Evolutionary conservation across 2,888 invertebrate species (phyloP), one percentile per base, ranked within the genome.

Genomic region (Lycaena phlaeas): DNA sequence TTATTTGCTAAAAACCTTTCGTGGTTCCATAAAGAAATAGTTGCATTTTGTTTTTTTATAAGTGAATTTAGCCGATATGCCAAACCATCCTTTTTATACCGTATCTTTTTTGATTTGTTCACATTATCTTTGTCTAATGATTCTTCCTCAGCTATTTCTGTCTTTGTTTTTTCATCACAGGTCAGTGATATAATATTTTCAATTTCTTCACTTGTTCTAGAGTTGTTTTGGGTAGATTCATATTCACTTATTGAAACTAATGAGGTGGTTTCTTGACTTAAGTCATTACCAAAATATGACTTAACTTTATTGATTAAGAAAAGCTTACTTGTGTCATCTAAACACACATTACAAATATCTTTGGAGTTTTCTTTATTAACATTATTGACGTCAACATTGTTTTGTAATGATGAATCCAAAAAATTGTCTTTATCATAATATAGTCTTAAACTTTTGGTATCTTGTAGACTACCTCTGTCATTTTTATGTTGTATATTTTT

Each of bases 1-100:
- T 69, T 72, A 48, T 61, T 68, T 1, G 84, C 86, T 46, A 85
- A 59, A 61, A 68, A 87, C 43, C 68, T 61, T 56, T 88, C 87
- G 52, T 88, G 87, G 58, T 85, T 74, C 87, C 87, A 87, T 39
- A 87, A 64, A 18, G 76, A 75, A 39, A 78, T 45, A 45, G 64
- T 71, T 0, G 78, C 70, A 41, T 65, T 77, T 56, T 84, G 82
- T 57, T 81, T 79, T 60, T 76, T 78, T 45, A 87, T 49, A 7
- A 85, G 56, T 27, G 52, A 59, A 50, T 76, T 68, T 12, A 87
- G 53, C 26, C 84, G 64, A 45, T 63, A 59, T 15, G 85, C 82
- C 22, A 86, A 45, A 1, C 86, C 85, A 49, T 75, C 76, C 50
- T 82, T 86, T 58, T 81, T 86, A 46, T 74, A 84, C 38, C 61